Conservation (phyloP, 2,888 invertebrate genomes). For the Andrena hattorfiana region DNA sequence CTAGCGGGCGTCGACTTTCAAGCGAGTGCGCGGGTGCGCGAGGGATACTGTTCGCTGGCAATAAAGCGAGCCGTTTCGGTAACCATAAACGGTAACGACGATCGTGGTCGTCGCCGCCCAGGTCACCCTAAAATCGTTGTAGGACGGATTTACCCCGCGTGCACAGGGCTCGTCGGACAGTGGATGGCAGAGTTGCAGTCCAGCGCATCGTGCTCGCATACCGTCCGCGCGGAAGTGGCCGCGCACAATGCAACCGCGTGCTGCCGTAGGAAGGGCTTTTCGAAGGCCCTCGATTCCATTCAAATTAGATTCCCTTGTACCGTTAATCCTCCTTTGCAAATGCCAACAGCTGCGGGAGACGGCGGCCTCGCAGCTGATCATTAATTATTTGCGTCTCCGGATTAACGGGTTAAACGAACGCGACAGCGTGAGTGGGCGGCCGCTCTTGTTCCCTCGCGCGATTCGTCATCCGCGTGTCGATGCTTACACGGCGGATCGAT, state of each 20-base stretch:
- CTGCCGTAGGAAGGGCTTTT: slow-evolving; percentile 47
- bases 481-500: background rate
- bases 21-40: background rate
- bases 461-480: slow-evolving; percentile 26
- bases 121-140: slow-evolving; percentile 21
- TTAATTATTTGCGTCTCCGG: slow-evolving; percentile 69
- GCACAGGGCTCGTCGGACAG: slow-evolving; percentile 8
- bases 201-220: slow-evolving; percentile 26
- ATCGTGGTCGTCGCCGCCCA: background rate
- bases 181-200: slow-evolving; percentile 24
- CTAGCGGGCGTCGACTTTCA: background rate
- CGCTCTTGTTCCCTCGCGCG: slow-evolving; percentile 10
- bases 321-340: slow-evolving; percentile 67
- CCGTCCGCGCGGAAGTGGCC: background rate
- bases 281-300: slow-evolving; percentile 68
- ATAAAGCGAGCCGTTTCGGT: slow-evolving; percentile 36
- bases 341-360: slow-evolving; percentile 67
- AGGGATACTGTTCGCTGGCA: slow-evolving; percentile 20
- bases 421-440: slow-evolving; percentile 18
- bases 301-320: slow-evolving; percentile 72
- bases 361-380: slow-evolving; percentile 62
- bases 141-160: slow-evolving; percentile 29
- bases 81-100: slow-evolving; percentile 26
- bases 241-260: slow-evolving; percentile 34
- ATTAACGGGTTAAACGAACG: slow-evolving; percentile 61